Evolutionary conservation across 2,888 invertebrate genomes (phyloP), one percentile per base, ranked within the genome.

Genomic region (Spicauda simplicius): DNA sequence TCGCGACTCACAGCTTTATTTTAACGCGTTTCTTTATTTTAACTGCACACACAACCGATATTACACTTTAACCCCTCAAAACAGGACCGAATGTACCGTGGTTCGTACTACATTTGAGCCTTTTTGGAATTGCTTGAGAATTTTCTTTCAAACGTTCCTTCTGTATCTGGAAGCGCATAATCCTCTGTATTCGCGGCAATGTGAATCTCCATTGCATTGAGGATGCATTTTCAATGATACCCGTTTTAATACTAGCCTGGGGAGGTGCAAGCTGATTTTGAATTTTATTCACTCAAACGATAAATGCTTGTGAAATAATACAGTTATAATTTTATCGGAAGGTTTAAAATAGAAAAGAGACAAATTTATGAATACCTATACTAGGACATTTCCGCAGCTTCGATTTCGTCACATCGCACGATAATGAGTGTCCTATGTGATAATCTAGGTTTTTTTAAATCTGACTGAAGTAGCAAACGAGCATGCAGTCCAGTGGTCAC

Each of bases 1-100:
- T 37, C 50, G 58, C 57, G 57, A 57, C 64, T 64, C 33, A 33
- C 64, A 12, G 57, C 56, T 52, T 52, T 64, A 64, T 64, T 64
- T 63, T 63, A 63, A 62, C 56, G 14, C 54, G 16, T 57, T 64
- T 64, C 57, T 57, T 52, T 64, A 50, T 57, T 57, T 52, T 12
- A 37, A 37, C 16, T 41, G 14, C 5, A 12, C 20, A 0, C 2
- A 10, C 55, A 30, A 25, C 11, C 45, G 6, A 45, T 8, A n/a
- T 10, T 55, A 1, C 45, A n/a, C 55, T 48, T 45, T 63, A 55
- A 2, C 5, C 4, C 33, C 0, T 6, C 5, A 16, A 1, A 63
- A 63, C 25, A 41, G 12, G 11, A 8, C 20, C 10, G n/a, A 20
- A 53, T 14, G 6, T 61, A 11, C 33, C 19, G 33, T 12, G 18